Evolutionary conservation across 2,113 vertebrate species (phyloP).

Genomic region (Macrotis lagotis): DNA sequence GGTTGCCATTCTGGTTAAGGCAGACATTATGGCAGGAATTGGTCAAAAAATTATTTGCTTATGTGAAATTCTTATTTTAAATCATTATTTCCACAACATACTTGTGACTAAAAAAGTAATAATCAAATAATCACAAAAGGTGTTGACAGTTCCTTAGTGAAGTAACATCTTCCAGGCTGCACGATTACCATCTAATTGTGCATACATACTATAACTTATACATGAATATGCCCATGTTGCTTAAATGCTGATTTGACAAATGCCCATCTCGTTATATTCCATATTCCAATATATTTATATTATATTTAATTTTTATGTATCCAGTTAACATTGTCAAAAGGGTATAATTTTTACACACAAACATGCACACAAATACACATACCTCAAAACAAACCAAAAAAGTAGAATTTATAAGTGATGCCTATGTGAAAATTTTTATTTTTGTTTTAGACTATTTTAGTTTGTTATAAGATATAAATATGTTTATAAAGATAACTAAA

Average conservation of each 20-base stretch:
- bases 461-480: background rate
- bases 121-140: constrained; percentile 26
- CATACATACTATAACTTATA: background rate
- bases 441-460: background rate
- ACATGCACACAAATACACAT: background rate
- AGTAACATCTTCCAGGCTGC: background rate
- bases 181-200: background rate
- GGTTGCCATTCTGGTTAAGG: background rate
- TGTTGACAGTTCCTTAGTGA: background rate
- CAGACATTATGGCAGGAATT: background rate
- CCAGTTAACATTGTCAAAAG: background rate
- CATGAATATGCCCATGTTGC: background rate
- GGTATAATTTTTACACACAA: background rate
- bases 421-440: background rate
- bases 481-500: constrained; percentile 1
- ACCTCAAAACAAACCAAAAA: background rate
- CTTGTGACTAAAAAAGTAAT: background rate
- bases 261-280: background rate
- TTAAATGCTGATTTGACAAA: background rate
- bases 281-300: background rate
- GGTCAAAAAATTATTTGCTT: no score
- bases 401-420: background rate
- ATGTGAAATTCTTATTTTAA: background rate
- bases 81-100: background rate
- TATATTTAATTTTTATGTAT: background rate